Conservation (phyloP, 2,888 invertebrate genomes). For the Dorcus parallelipipedus region DNA sequence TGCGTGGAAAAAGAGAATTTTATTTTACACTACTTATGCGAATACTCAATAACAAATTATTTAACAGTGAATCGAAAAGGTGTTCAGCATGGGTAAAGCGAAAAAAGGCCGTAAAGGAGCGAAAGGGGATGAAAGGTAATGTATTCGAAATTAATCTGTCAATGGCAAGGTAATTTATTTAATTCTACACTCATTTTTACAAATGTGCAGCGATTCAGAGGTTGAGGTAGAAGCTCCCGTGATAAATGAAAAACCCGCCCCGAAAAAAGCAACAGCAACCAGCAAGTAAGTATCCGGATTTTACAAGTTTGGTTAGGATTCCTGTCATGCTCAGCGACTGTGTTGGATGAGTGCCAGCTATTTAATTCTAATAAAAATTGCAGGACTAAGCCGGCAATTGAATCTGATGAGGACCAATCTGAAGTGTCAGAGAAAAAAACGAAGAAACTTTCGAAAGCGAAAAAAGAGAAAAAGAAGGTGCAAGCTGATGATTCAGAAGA, state of each 20-base stretch:
- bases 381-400: constrained; percentile 48
- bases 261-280: constrained; percentile 37
- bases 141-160: constrained; percentile 34
- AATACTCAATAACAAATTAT: constrained; percentile 33
- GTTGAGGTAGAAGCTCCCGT: constrained; percentile 40
- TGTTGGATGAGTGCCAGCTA: background rate
- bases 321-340: background rate
- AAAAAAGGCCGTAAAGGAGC: constrained; percentile 79
- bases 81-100: constrained; percentile 67
- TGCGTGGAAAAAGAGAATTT: constrained; percentile 10
- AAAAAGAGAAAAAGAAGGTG: constrained; percentile 41
- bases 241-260: constrained; percentile 35
- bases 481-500: constrained; percentile 42
- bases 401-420: constrained; percentile 22
- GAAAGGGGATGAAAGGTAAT: constrained; percentile 72
- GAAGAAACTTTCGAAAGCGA: constrained; percentile 37
- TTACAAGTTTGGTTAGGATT: constrained; percentile 9
- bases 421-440: constrained; percentile 47
- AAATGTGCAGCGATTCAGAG: constrained; percentile 62
- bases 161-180: constrained; percentile 12
- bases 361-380: constrained; percentile 3
- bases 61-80: constrained; percentile 27
- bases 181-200: constrained; percentile 14
- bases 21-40: constrained; percentile 35
- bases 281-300: constrained; percentile 33